Base-by-base conservation (phyloP, 2,113 vertebrate species). In the Mus spicilegus region DNA sequence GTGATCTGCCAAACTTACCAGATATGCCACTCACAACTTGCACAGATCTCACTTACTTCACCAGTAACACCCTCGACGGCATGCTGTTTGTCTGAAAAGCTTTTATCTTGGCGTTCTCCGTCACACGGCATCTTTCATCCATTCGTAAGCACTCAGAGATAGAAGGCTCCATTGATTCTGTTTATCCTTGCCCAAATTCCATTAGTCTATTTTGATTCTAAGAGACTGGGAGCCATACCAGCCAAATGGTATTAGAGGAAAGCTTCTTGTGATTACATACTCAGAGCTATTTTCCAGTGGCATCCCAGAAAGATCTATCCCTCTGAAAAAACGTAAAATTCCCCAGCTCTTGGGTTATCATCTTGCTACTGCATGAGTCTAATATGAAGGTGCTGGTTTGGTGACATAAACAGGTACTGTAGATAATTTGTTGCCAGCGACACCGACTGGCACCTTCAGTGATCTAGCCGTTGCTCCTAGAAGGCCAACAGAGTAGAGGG, bases 181-280 rank as follows among this genome's bases (percentile, higher is more conserved):
- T 95, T 96, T 80, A 58, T 28, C 28, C 58, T 95, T 87, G 72
- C n/a, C 67, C 69, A 94, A 89, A 92, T 97, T 97, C 96, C 91
- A 95, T 87, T 95, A 88, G 78, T 96, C 75, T 97, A 90, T 87
- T 92, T 96, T 96, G 69, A 82, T 93, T 95, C 84, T 90, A 78
- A 95, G 81, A 96, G 63, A 76, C 14, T 78, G 33, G 73, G 85
- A 95, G 91, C 80, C 56, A 54, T 87, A 84, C 42, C 16, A 92
- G 75, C 42, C 42, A 97, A 87, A 95, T 63, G 56, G 30, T 36
- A 91, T 73, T 88, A 93, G 33, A 58, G 72, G 80, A 91, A 76
- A 92, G 8, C 16, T 93, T 93, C 22, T 86, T 75, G n/a, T 42
- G 49, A 89, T 95, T 91, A 87, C 75, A 22, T 63, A 76, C 42